Evolutionary conservation across 2,888 invertebrate species (phyloP).

Genomic region (Agriopis leucophaearia): DNA sequence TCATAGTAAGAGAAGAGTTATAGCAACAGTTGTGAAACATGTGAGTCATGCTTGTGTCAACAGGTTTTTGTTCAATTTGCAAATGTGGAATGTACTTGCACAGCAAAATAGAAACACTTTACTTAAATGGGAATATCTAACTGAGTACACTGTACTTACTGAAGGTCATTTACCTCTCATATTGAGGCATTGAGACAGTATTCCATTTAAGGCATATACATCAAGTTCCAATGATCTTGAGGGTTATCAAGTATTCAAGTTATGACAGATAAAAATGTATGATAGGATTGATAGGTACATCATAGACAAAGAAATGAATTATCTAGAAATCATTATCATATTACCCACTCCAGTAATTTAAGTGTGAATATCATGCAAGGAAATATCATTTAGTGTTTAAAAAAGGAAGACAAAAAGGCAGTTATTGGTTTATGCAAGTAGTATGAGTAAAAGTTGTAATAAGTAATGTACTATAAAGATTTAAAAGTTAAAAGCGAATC

Average conservation of each 20-base stretch:
- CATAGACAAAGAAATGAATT: not conserved
- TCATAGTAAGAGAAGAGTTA: not conserved
- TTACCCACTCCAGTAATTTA: conserved; percentile 16
- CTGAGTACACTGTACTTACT: conserved; percentile 3
- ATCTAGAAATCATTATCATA: not conserved
- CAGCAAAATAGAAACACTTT: conserved; percentile 23
- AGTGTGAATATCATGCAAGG: conserved; percentile 23
- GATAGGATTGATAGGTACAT: not conserved
- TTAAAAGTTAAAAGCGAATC: conserved; percentile 38
- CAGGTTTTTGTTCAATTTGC: conserved; percentile 17
- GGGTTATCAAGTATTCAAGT: conserved; percentile 22
- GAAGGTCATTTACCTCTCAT: conserved; percentile 20
- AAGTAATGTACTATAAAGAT: conserved; percentile 30
- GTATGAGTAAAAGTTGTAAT: not conserved
- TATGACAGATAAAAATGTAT: conserved; percentile 8
- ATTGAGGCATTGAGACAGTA: conserved; percentile 1
- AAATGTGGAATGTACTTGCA: conserved; percentile 13
- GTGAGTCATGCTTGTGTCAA: conserved; percentile 20
- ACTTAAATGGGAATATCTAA: conserved; percentile 15
- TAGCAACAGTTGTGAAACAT: conserved; percentile 17
- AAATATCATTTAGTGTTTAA: conserved; percentile 1
- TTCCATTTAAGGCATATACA: conserved; percentile 1
- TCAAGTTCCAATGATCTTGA: conserved; percentile 11
- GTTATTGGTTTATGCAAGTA: conserved; percentile 10
- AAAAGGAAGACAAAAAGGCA: conserved; percentile 1